Base-by-base conservation (phyloP, 2,888 invertebrate species). In the Nineta flava region DNA sequence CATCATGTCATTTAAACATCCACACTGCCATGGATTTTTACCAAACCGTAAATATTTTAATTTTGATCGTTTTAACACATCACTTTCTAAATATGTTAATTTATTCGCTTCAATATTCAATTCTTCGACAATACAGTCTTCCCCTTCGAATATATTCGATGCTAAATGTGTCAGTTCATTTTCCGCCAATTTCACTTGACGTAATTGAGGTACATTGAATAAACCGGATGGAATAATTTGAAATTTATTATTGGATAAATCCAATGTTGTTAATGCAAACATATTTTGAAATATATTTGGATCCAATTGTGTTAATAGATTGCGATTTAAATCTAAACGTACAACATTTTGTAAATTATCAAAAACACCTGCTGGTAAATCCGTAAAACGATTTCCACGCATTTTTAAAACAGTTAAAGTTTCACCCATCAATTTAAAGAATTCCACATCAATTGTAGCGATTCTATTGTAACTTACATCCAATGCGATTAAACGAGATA, bases 241-340 rank as follows among this genome's bases (percentile, higher is more conserved):
- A 16, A 41, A 61, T n/a, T 57, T 55, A 50, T 60, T 58, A 16
- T 55, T 57, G 21, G 50, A 52, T 41, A 58, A 53, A 50, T 59
- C 54, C 44, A 60, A 50, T 34, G 26, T 19, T 46, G 57, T 51
- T 43, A 59, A 51, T 43, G 55, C 54, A 10, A 46, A 44, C 6
- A 55, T 15, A 53, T 52, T 54, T 17, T 56, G 55, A 46, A 59
- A 56, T 47, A 57, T 55, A 9, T 46, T 45, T 17, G 46, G 47
- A 13, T 57, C 53, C 12, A 59, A 19, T 45, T 46, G 54, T 9
- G 55, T 57, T 40, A 59, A 50, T 42, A 54, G 47, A 50, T 59
- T 59, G 34, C 54, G 45, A 10, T 54, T 32, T 32, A 59, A 34
- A 44, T 59, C 57, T 7, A 59, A 26, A 31, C 55, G 13, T 21